Base-by-base conservation (phyloP, 2,888 invertebrate genomes). In the Unio delphinus region DNA sequence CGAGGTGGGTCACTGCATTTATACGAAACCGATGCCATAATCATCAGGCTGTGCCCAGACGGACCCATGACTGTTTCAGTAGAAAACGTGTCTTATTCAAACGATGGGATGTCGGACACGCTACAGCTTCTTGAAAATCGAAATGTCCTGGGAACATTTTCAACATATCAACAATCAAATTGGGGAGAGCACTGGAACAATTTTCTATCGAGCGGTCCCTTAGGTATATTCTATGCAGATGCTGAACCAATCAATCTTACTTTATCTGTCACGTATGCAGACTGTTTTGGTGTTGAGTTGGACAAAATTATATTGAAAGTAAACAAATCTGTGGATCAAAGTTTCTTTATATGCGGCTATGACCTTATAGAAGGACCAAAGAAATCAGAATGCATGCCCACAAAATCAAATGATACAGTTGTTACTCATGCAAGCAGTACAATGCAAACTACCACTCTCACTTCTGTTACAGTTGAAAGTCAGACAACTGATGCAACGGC, bases 81-180 rank as follows among this genome's bases (percentile, higher is more conserved):
- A 26, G 69, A 75, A 45, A 72, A 78, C 56, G 69, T 82, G 4
- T 68, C 70, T 15, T 81, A 74, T 69, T 81, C 82, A 0, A 81
- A 82, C 61, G 82, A 82, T 55, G 82, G 82, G 26, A 72, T 67
- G 3, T 55, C 68, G 15, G 80, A 82, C 59, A 73, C 55, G 4
- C 70, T 82, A 45, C 45, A 45, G 15, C 45, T 45, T 45, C 15
- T 45, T 3, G 4, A 45, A 15, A 45, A 45, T 15, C 45, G 15
- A 15, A 11, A 45, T 45, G 8, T 45, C 45, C 45, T 77, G 17
- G 74, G 73, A 57, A 68, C 61, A 11, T 73, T 77, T 58, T 34
- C 61, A 17, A 74, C 74, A 7, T 73, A 68, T 56, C 58, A 54
- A 3, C 26, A 64, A 0, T 74, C 74, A 2, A 68, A 77, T 58